A percentile compares a stretch with the other conserved stretches of the same genome.
Conservation (phyloP, 2,113 vertebrate genomes). For the Rhinoderma darwinii region DNA sequence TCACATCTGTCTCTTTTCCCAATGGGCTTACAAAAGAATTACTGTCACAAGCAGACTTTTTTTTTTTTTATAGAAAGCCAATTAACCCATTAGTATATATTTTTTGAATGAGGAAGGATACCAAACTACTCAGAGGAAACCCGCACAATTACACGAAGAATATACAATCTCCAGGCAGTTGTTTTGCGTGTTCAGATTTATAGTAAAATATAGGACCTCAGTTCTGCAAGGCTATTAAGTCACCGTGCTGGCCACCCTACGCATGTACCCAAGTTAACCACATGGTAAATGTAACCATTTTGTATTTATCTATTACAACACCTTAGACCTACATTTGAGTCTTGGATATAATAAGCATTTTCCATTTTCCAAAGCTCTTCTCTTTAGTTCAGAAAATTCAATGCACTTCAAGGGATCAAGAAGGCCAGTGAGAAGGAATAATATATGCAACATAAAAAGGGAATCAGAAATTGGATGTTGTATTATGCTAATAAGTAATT, state of each 20-base stretch:
- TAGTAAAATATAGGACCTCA: neutral
- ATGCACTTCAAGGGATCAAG: slow-evolving; percentile 37
- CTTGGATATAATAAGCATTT: neutral
- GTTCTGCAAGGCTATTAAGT: neutral
- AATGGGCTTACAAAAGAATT: too few species aligned
- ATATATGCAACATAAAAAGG: slow-evolving; percentile 27
- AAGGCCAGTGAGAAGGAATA: slow-evolving; percentile 23
- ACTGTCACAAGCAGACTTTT: too few species aligned
- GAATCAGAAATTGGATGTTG: slow-evolving; percentile 19
- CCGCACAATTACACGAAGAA: too few species aligned
- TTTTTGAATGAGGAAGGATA: too few species aligned
- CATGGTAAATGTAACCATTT: neutral
- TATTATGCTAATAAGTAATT: slow-evolving; percentile 53
- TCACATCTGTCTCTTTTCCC: too few species aligned
- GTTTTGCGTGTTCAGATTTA: neutral
- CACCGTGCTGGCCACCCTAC: neutral
- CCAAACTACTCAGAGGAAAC: too few species aligned
- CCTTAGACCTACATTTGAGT: neutral
- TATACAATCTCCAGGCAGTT: neutral
- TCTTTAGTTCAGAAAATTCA: slow-evolving; percentile 31
- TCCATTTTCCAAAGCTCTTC: neutral
- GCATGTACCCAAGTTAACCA: neutral
- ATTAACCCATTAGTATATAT: too few species aligned
- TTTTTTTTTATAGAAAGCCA: too few species aligned
- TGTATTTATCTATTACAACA: neutral